Conservation (phyloP, 1,140 invertebrate genomes). For the Theocolax elegans region DNA sequence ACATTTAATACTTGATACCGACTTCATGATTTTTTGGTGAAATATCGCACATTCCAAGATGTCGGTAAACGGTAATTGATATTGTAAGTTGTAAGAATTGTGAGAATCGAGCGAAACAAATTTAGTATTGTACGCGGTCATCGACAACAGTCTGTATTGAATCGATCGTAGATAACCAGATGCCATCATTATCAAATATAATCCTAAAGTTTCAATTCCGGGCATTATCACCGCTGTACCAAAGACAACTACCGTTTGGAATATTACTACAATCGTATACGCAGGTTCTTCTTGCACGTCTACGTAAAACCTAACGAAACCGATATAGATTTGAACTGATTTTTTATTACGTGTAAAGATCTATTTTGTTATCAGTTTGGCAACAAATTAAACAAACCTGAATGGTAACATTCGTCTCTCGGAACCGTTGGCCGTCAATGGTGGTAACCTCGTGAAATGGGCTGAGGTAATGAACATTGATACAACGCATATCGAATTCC, state of each 20-base stretch:
- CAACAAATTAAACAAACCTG: neutral
- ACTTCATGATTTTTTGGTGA: slow-evolving; percentile 14
- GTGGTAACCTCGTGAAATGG: neutral
- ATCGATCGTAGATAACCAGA: neutral
- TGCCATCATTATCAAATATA: slow-evolving; percentile 5
- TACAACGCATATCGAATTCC: neutral
- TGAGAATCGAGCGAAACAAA: neutral
- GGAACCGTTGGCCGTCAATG: neutral
- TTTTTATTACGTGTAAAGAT: neutral
- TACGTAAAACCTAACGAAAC: neutral
- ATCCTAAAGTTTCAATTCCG: neutral
- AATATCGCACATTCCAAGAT: neutral
- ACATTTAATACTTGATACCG: neutral
- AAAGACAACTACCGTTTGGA: neutral
- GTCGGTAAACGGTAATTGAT: no score
- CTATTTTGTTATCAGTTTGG: neutral
- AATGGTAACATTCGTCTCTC: neutral
- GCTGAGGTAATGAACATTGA: neutral
- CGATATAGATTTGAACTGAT: neutral
- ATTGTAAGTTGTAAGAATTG: neutral
- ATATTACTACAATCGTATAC: neutral
- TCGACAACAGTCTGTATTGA: neutral
- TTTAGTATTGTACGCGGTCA: neutral
- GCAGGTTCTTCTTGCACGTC: neutral
- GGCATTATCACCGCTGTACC: neutral